Base-by-base conservation (phyloP, 2,797 vertebrate species). In the Rhadinocentrus ornatus region DNA sequence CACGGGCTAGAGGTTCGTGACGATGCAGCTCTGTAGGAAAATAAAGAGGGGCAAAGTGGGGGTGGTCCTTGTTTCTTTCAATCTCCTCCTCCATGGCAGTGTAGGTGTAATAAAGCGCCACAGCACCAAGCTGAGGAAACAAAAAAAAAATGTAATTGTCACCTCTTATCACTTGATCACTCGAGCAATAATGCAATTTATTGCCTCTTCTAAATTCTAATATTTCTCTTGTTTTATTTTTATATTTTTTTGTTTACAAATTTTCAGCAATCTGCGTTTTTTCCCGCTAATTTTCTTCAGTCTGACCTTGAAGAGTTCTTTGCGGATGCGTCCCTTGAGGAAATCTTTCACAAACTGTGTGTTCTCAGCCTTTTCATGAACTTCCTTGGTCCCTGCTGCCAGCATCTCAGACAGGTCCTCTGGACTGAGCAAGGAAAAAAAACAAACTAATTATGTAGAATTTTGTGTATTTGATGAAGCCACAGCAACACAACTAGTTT, bases 291-390 rank as follows among this genome's bases (percentile, higher is more conserved):
- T 44, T 29, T 54, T 57, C 27, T 75, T 27, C 37, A 66, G 20
- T 53, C 85, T 71, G 32, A 98, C 98, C 96, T 99, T 97, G 83
- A 99, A 99, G 11, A 98, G 94, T 80, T 98, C 96, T 90, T 93
- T 95, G 74, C 92, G 93, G 81, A 99, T 98, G 50, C 91, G 95
- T 16, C 98, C 98, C 78, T 91, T 96, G 68, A 99, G 94, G 85
- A 99, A 99, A 76, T 99, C 96, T 89, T 98, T 99, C 75, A 99
- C 98, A 79, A 99, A 99, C 84, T 95, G 95, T 0, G 96, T 96
- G 88, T 96, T 99, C 88, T 99, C 97, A 0, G 98, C 98, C 66
- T 93, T 95, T 81, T 97, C 96, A 0, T 99, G 98, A 26, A 97
- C 95, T 37, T 97, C 96, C 82, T 97, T 98, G 1, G 98, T 99